Base-by-base conservation (phyloP, 2,888 invertebrate genomes). In the Heliconius cydno region DNA sequence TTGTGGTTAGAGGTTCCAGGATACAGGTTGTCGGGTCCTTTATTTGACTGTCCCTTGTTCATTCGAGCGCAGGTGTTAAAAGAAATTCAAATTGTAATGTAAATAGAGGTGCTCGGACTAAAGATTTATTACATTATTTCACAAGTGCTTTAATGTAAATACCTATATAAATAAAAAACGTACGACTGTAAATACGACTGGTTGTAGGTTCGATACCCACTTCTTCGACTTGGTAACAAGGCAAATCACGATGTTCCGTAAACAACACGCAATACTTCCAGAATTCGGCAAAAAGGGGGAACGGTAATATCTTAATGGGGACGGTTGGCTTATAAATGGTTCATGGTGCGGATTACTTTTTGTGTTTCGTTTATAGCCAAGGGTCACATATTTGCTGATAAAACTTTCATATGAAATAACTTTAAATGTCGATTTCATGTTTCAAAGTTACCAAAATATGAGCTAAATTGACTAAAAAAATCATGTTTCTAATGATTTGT, bases 361-460 rank as follows among this genome's bases (percentile, higher is more conserved):
- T 28, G 3, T 28, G 28, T 28, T 28, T 28, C 28, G 28, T 28
- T 28, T 28, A 28, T 28, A 28, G 57, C 30, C 72, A 72, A 57
- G 57, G 30, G 30, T 34, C 22, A 72, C n/a, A 30, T 72, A 30
- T 72, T 57, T 57, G 57, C 13, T 72, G 57, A 34, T 12, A 34
- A 52, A 57, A 57, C 7, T 12, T 10, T 30, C 57, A 5, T 34
- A 57, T 73, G n/a, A 73, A 73, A 73, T 25, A 15, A 73, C 57
- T 73, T 60, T 72, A 34, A 73, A 73, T 57, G n/a, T 34, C 34
- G 34, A 57, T 73, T 52, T 52, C 52, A 71, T 60, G 57, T 34
- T 34, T 73, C 10, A 73, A 57, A 60, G 34, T 60, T n/a, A 34
- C 34, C n/a, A 9, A 3, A 38, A 9, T 60, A 7, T 46, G 9